Evolutionary conservation across 2,113 vertebrate genomes (phyloP).

Genomic region (Haemorhous mexicanus): DNA sequence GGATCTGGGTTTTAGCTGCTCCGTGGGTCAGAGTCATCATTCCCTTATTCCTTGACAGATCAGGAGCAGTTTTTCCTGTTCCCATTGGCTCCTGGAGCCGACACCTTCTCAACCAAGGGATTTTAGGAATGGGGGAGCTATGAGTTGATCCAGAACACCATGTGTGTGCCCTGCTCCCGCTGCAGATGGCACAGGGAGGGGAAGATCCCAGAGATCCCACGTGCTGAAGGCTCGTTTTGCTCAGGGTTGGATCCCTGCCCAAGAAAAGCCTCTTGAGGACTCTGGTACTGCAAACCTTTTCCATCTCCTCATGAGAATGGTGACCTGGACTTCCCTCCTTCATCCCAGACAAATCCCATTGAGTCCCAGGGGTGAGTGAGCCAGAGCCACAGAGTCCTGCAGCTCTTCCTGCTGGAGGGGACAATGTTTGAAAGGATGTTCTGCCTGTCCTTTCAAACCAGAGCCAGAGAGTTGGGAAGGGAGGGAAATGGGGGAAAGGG

Average conservation of each 20-base stretch:
- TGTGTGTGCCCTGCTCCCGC: not conserved
- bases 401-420: not conserved
- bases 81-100: not conserved
- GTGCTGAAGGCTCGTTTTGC: not conserved
- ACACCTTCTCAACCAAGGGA: not conserved
- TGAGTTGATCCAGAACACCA: accelerated
- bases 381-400: not conserved
- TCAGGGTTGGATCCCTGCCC: not conserved
- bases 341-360: not conserved
- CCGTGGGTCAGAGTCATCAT: not conserved
- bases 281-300: not conserved
- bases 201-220: not conserved
- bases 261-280: not conserved
- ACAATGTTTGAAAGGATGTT: too few species aligned
- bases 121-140: not conserved
- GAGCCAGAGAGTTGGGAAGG: not conserved
- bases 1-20: not conserved
- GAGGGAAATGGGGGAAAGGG: not conserved
- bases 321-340: not conserved
- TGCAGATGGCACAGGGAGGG: not conserved
- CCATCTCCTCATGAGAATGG: accelerated
- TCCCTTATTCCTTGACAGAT: not conserved
- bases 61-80: not conserved
- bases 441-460: not conserved
- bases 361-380: not conserved